Evolutionary conservation across 1,140 invertebrate genomes (phyloP).

Genomic region (Latrodectus geometricus): DNA sequence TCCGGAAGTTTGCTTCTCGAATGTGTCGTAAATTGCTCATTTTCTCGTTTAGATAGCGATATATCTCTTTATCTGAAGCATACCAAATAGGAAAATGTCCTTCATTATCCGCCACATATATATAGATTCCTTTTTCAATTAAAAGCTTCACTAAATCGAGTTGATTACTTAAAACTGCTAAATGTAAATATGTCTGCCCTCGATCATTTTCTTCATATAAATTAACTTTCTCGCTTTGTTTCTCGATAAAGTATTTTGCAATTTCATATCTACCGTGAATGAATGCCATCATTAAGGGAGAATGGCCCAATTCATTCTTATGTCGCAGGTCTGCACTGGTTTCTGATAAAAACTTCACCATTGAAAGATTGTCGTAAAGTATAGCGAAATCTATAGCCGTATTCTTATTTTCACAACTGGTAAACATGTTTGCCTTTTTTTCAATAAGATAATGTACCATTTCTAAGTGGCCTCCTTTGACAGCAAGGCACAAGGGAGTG

Average conservation of each 20-base stretch:
- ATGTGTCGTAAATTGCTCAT: not conserved
- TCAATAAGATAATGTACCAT: not conserved
- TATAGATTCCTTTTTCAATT: not conserved
- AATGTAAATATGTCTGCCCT: not conserved
- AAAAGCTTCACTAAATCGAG: not conserved
- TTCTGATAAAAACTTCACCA: too few relatives aligned
- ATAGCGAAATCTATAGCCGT: not conserved
- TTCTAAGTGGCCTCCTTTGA: too few relatives aligned
- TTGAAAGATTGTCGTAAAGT: not conserved
- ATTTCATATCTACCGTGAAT: too few relatives aligned
- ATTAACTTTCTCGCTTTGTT: too few relatives aligned
- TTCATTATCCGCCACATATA: not conserved
- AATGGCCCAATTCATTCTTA: too few relatives aligned
- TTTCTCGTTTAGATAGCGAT: too few relatives aligned
- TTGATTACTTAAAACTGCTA: not conserved
- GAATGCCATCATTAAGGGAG: too few relatives aligned
- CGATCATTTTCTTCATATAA: too few relatives aligned
- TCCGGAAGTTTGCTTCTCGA: not conserved
- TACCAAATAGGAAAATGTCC: not conserved
- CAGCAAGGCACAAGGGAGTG: too few relatives aligned
- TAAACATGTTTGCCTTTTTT: not conserved
- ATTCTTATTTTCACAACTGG: not conserved
- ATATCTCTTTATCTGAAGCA: not conserved
- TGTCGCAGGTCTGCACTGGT: too few relatives aligned
- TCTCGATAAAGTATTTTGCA: too few relatives aligned